These are phyloP conservation scores for Petrocephalus sullivani DNA, from an alignment of 2,797 vertebrate genomes.

Conservation along the genomic window DNA sequence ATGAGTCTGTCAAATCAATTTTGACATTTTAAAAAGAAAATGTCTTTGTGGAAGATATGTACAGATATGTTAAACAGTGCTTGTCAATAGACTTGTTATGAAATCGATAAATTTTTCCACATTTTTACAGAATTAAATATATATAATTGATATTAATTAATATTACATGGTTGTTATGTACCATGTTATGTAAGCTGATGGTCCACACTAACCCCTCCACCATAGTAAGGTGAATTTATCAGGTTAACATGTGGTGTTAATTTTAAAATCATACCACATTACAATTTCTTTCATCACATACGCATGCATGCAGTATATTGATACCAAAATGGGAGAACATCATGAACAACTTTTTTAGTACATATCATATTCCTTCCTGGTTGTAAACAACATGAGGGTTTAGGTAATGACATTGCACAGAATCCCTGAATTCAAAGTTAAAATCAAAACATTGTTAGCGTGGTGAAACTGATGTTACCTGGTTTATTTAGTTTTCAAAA, in stretches of 20 bases:
- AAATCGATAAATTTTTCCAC: not conserved
- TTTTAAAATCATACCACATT: not conserved
- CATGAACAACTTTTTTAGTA: not conserved
- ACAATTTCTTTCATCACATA: not conserved
- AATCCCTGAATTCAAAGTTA: not conserved
- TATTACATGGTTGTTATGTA: not conserved
- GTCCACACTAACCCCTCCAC: not conserved
- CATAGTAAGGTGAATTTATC: not conserved
- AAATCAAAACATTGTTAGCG: not conserved
- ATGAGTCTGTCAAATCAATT: not conserved
- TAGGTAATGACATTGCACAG: not conserved
- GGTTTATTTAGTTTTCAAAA: not conserved
- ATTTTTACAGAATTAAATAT: not conserved
- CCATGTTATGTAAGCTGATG: not conserved
- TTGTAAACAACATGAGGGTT: not conserved
- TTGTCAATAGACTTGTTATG: not conserved
- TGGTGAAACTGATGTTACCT: not conserved
- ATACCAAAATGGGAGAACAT: not conserved
- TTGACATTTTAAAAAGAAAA: not conserved
- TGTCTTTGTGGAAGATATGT: not conserved
- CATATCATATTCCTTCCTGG: not conserved
- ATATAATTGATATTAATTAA: not conserved
- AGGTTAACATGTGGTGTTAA: not conserved
- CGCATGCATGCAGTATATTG: not conserved
- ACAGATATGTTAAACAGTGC: not conserved